phyloP scores from a whole-genome alignment of 2,797 vertebrate genomes.

The Hephaestus fuliginosus region DNA sequence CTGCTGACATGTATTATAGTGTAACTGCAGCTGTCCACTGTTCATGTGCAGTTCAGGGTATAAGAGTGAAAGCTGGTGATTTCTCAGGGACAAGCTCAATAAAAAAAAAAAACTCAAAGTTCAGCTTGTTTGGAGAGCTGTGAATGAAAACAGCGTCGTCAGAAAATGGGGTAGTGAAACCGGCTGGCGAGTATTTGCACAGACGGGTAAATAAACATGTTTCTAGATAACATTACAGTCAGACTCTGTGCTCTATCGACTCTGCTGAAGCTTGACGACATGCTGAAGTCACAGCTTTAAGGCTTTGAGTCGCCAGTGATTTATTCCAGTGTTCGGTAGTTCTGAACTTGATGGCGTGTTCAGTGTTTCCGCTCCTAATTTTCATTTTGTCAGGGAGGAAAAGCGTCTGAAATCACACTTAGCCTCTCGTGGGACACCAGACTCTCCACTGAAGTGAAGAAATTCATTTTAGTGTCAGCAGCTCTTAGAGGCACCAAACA shows the following conservation, averaged over 20 bases:
- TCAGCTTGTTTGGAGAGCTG: background rate
- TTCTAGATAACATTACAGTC: background rate
- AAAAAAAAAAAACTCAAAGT: background rate
- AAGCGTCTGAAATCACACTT: background rate
- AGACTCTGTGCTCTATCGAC: background rate
- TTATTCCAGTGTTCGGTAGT: background rate
- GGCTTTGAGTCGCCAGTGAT: background rate
- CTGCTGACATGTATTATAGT: background rate
- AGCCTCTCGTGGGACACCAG: background rate
- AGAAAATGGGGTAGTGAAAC: slow-evolving; percentile 1
- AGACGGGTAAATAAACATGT: background rate
- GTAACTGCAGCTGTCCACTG: background rate
- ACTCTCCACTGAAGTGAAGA: background rate
- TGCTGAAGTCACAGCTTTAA: background rate
- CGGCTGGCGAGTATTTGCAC: background rate
- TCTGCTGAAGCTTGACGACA: background rate
- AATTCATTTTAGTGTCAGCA: background rate
- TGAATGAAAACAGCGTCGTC: background rate
- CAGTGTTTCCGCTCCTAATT: background rate
- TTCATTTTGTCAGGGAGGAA: background rate
- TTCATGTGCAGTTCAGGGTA: background rate
- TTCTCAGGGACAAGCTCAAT: background rate
- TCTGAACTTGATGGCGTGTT: background rate
- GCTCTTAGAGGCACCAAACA: background rate
- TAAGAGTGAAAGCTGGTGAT: background rate